Percentiles rank a stretch among this genome's conserved stretches.
phyloP scores from a whole-genome alignment of 2,113 vertebrate genomes.

The Nesospiza acunhae region DNA sequence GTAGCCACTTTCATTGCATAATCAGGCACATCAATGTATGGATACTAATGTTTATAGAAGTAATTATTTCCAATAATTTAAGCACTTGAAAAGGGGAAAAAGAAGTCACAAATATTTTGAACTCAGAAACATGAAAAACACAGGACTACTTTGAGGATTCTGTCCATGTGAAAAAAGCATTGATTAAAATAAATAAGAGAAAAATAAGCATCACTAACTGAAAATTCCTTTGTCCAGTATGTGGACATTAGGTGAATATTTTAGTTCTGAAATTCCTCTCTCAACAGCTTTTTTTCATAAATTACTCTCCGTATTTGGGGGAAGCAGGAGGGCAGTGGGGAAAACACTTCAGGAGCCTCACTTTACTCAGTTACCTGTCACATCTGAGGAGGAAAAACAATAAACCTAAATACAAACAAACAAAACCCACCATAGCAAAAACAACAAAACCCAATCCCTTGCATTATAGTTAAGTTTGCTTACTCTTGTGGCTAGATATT shows the following conservation, averaged over 20 bases:
- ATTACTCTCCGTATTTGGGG: neutral
- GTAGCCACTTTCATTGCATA: neutral
- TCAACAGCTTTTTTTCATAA: neutral
- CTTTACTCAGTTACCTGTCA: neutral
- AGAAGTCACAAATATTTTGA: neutral
- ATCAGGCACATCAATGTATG: neutral
- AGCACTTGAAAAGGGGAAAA: neutral
- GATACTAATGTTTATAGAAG: neutral
- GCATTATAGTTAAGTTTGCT: neutral
- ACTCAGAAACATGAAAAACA: neutral
- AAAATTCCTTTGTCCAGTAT: neutral
- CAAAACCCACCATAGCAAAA: neutral
- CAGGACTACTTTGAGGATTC: neutral
- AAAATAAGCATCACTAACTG: neutral
- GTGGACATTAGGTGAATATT: neutral
- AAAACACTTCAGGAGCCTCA: neutral
- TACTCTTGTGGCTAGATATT: neutral
- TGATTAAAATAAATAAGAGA: neutral
- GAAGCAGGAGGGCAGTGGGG: neutral
- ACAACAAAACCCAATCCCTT: rapidly evolving
- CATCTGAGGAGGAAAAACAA: neutral
- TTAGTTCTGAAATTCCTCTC: neutral
- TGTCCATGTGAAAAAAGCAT: neutral
- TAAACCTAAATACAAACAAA: neutral
- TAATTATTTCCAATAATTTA: neutral